Evolutionary conservation across 37 sponge, comb jelly and placozoan species (phyloP).

Genomic region (Bolinopsis microptera): DNA sequence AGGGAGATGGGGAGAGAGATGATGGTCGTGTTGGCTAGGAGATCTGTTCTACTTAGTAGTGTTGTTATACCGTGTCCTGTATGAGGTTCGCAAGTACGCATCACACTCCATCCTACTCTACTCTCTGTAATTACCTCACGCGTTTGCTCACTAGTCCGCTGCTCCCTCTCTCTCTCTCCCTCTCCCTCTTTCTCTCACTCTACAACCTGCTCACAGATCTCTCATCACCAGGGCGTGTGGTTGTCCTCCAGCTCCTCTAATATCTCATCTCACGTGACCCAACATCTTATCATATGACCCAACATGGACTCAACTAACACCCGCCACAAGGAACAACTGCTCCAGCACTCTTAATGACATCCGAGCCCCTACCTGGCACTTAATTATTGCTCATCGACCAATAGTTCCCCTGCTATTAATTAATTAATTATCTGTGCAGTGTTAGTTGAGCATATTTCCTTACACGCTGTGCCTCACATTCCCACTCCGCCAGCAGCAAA

Average conservation of each 20-base stretch:
- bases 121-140: too few relatives aligned
- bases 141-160: not conserved
- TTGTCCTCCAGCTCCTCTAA: not conserved
- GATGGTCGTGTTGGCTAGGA: not conserved
- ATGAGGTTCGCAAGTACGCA: too few relatives aligned
- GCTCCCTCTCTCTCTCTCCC: not conserved
- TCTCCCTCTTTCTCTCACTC: not conserved
- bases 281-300: not conserved
- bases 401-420: not conserved
- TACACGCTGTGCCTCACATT: not conserved
- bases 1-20: not conserved
- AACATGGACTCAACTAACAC: too few relatives aligned
- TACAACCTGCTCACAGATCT: not conserved
- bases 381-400: not conserved
- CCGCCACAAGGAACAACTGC: not conserved
- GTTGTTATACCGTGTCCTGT: too few relatives aligned
- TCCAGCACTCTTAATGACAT: not conserved
- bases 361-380: not conserved
- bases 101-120: too few relatives aligned
- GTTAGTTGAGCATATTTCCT: not conserved
- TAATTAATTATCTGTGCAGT: not conserved
- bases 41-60: too few relatives aligned
- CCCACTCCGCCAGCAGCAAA: not conserved
- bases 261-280: not conserved
- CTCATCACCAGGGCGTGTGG: not conserved